Percentiles rank a stretch among this genome's conserved stretches.
Evolutionary conservation across 2,888 invertebrate genomes (phyloP).

Genomic region (Imbricaverruca yamaguchii): DNA sequence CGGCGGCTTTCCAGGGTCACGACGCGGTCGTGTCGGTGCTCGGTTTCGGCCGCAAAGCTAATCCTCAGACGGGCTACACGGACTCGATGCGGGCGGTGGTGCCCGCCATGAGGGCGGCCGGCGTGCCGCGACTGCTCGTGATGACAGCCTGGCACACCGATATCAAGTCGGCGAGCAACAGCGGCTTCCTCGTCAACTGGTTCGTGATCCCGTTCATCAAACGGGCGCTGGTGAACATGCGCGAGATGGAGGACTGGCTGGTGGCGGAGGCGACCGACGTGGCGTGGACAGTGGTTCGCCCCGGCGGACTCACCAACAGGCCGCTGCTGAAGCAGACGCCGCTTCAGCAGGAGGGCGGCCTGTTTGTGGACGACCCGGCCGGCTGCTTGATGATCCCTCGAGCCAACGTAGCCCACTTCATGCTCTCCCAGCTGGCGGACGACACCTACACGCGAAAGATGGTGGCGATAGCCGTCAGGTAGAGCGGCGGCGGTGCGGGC

Average conservation of each 20-base stretch:
- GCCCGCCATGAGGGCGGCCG: conserved; percentile 27
- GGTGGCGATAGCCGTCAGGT: conserved; percentile 27
- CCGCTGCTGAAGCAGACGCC: neutral
- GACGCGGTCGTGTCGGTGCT: conserved; percentile 34
- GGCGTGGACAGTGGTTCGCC: conserved; percentile 33
- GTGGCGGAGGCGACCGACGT: conserved; percentile 27
- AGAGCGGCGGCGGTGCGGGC: too few relatives aligned
- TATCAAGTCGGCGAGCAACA: conserved; percentile 21
- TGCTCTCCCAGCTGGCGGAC: conserved; percentile 30
- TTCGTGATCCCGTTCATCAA: conserved; percentile 31
- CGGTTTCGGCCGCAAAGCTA: conserved; percentile 29
- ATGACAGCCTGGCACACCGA: conserved; percentile 34
- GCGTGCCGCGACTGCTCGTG: conserved; percentile 28
- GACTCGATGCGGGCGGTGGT: conserved; percentile 30
- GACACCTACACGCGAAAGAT: conserved; percentile 27
- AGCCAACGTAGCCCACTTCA: conserved; percentile 33
- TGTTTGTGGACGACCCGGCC: conserved; percentile 20
- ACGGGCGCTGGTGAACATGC: conserved; percentile 33
- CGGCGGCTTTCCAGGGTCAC: conserved; percentile 27
- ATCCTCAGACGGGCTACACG: conserved; percentile 32
- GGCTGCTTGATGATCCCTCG: conserved; percentile 27
- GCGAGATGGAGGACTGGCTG: conserved; percentile 32
- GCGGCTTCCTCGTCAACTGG: conserved; percentile 33
- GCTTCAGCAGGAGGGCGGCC: conserved; percentile 26
- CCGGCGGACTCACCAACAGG: conserved; percentile 30